Evolutionary conservation across 1,140 invertebrate species (phyloP), one percentile per base, ranked within the genome.

Genomic region (Daktulosphaira vitifoliae): DNA sequence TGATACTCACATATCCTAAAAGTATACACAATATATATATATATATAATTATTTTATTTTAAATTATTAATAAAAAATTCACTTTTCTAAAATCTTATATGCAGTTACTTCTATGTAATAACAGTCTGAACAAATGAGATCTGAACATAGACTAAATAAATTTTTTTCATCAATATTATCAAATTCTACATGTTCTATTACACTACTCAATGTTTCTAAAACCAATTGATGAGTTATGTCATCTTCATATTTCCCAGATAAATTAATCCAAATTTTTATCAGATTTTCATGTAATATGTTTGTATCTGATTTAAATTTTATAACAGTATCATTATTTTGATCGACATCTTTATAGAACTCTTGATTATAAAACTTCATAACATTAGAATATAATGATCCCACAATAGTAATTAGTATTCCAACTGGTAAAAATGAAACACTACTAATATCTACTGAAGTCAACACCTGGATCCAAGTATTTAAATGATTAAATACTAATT

Each of bases 251-350:
- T 46, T 18, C 15, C 29, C 18, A 3, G 56, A 48, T 6, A 62
- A 33, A 6, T 62, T 29, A 9, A 46, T 46, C 56, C 56, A 62
- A 48, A 62, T 48, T 13, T 62, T 62, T 16, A 46, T 7, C 13
- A 62, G 22, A 15, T 25, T 29, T 11, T 29, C 16, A 0, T 25
- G 42, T 48, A 62, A 46, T 18, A 62, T 9, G 26, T 62, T 62
- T 29, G 42, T 62, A n/a, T 62, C 56, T n/a, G 56, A 46, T 48
- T 18, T 62, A n/a, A 62, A 62, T 48, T 18, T 11, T 8, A 7
- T 29, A 0, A 62, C 16, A 15, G 42, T 62, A 46, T 33, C 25
- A 16, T 33, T 46, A 25, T 3, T 20, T n/a, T 26, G 16, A 4
- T 8, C 23, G 7, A 48, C 42, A 62, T 62, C 5, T 48, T 59